Evolutionary conservation across 37 sponge, comb jelly and placozoan genomes (phyloP).

Genomic region (Chondrilla cf. caribensis): DNA sequence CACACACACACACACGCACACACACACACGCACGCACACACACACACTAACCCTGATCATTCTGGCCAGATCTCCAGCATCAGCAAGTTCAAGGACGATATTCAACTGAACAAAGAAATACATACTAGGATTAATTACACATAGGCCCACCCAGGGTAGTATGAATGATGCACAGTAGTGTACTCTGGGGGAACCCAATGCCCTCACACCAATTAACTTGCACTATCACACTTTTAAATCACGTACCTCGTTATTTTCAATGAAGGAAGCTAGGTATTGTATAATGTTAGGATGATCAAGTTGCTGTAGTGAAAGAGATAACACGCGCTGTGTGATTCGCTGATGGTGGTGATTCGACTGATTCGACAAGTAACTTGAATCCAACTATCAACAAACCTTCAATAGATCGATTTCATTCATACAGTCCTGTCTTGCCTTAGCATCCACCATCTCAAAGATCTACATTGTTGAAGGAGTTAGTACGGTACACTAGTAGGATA

Average conservation of each 20-base stretch:
- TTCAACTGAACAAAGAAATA: constrained; percentile 59
- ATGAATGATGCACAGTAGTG: background rate
- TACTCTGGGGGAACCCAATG: background rate
- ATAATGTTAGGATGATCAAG: constrained; percentile 98
- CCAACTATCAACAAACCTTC: constrained; percentile 50
- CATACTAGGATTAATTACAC: background rate
- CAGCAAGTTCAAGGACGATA: constrained; percentile 98
- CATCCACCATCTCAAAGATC: constrained; percentile 99
- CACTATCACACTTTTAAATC: background rate
- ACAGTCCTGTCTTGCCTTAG: constrained; percentile 98
- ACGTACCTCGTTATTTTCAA: constrained; percentile 97
- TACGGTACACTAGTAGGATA: background rate
- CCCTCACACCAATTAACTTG: too few relatives aligned
- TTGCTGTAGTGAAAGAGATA: constrained; percentile 41
- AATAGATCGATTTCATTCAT: constrained; percentile 98
- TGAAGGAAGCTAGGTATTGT: constrained; percentile 90
- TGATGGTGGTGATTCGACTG: background rate
- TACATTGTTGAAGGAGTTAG: constrained; percentile 21
- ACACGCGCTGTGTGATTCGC: too few relatives aligned
- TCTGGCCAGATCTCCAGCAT: constrained; percentile 96
- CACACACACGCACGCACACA: background rate
- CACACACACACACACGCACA: too few relatives aligned
- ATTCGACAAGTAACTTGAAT: background rate
- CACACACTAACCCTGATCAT: constrained; percentile 82
- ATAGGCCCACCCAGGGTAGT: background rate